Evolutionary conservation across 2,797 vertebrate genomes (phyloP), one percentile per base, ranked within the genome.

Genomic region (Chromobotia macracanthus): DNA sequence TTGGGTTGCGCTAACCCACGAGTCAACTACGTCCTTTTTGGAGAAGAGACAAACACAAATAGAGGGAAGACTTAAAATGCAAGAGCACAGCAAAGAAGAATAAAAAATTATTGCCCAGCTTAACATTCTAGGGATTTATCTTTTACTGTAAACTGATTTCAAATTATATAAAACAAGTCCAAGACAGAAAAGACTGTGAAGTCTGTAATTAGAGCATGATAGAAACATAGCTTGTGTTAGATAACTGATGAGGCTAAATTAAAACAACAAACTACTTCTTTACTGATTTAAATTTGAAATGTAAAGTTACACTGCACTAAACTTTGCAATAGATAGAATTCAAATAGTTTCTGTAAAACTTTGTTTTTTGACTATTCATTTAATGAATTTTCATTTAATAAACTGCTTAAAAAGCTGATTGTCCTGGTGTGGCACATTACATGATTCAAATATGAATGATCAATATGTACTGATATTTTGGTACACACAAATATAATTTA

Each of bases 1-100:
- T 72, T 12, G 84, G 87, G 88, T 83, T 72, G 46, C 48, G 63
- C 75, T 41, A 41, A 41, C 38, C 7, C 38, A 41, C 9, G 9
- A 0, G 63, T 35, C 84, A 82, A 65, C 77, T 48, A 56, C 72
- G 80, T 83, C 64, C 72, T 69, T 51, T 41, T 80, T 48, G 71
- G 16, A 15, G 25, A 6, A n/a, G 31, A 5, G 18, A 31, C 56
- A 1, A 9, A 8, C 7, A 41, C 41, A 28, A 58, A 67, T n/a
- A 4, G 50, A 55, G n/a, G 31, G 41, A 50, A 51, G 23, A 48
- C 16, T 35, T 46, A 16, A 41, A 71, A 66, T 41, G 38, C 48
- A 41, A 41, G 38, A 41, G 38, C 7, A 56, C 79, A 65, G 82
- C 67, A 70, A 66, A 8, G 44, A 60, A 41, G 50, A 23, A 23